Conservation (phyloP, 2,113 vertebrate genomes). For the Melanerpes aurifrons region DNA sequence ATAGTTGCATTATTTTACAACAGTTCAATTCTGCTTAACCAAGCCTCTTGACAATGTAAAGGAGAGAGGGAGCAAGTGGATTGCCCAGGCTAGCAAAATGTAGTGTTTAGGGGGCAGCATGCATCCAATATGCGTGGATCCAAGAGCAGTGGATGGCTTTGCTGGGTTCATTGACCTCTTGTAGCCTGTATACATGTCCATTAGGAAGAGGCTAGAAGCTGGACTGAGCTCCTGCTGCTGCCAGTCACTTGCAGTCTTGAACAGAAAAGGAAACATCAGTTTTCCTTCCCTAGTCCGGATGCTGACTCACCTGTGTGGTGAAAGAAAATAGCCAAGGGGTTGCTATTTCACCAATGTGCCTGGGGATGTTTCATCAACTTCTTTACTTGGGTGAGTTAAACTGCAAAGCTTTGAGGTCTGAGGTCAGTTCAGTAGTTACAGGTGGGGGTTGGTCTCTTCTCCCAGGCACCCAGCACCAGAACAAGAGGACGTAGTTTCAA, state of each 20-base stretch:
- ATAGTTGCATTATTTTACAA: neutral
- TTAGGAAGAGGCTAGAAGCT: neutral
- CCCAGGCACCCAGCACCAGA: too few species aligned
- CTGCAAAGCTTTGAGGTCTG: neutral
- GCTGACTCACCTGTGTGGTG: slow-evolving; percentile 66
- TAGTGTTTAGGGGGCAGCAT: neutral
- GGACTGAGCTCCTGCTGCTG: neutral
- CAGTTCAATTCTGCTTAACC: neutral
- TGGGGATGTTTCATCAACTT: neutral
- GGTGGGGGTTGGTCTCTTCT: too few species aligned
- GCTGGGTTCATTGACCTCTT: slow-evolving; percentile 10
- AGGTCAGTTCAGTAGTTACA: neutral
- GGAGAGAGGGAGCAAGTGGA: neutral
- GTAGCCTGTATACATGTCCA: neutral
- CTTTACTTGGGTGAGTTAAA: neutral
- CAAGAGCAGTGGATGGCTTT: neutral
- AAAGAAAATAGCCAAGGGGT: slow-evolving; percentile 31
- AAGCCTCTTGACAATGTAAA: neutral
- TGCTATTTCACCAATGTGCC: neutral
- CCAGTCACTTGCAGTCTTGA: neutral
- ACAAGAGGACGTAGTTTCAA: too few species aligned
- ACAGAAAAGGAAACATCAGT: slow-evolving; percentile 55
- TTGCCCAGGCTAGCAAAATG: neutral
- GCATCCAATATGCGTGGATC: neutral
- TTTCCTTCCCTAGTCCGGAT: slow-evolving; percentile 25